Conservation (phyloP, 2,888 invertebrate species). For the Resseliella maxima region DNA sequence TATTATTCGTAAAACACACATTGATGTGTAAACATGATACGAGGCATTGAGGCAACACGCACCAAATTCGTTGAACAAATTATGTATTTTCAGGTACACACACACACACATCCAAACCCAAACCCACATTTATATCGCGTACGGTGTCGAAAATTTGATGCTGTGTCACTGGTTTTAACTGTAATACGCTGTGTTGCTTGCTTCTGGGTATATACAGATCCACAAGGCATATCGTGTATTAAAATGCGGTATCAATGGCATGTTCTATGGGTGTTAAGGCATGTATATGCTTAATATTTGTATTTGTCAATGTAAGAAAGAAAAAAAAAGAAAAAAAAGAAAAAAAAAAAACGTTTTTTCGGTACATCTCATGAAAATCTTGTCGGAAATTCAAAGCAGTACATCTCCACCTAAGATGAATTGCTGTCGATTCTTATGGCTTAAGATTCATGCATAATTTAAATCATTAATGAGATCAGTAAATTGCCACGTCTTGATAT, state of each 20-base stretch:
- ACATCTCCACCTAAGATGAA: not conserved
- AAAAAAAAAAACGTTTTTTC: too few relatives aligned
- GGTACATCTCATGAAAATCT: not conserved
- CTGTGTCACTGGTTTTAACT: too few relatives aligned
- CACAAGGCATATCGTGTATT: not conserved
- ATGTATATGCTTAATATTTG: not conserved
- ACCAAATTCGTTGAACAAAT: slow-evolving; percentile 33
- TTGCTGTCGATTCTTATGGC: not conserved
- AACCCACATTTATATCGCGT: too few relatives aligned
- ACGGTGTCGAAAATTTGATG: too few relatives aligned
- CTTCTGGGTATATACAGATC: not conserved
- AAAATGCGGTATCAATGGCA: slow-evolving; percentile 22
- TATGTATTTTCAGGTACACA: slow-evolving; percentile 9
- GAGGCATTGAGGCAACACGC: slow-evolving; percentile 10
- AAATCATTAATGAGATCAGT: slow-evolving; percentile 44
- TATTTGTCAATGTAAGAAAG: not conserved
- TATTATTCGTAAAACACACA: not conserved
- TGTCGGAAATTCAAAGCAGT: not conserved
- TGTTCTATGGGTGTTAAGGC: not conserved
- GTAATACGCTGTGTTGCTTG: not conserved
- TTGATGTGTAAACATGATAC: slow-evolving; percentile 19
- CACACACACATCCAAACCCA: too few relatives aligned
- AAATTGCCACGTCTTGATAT: slow-evolving; percentile 7
- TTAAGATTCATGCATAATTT: slow-evolving; percentile 44
- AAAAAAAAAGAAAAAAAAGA: too few relatives aligned